These are phyloP conservation scores for Synanthedon andrenaeformis DNA, from an alignment of 2,888 invertebrate genomes.

Conservation along the genomic window DNA sequence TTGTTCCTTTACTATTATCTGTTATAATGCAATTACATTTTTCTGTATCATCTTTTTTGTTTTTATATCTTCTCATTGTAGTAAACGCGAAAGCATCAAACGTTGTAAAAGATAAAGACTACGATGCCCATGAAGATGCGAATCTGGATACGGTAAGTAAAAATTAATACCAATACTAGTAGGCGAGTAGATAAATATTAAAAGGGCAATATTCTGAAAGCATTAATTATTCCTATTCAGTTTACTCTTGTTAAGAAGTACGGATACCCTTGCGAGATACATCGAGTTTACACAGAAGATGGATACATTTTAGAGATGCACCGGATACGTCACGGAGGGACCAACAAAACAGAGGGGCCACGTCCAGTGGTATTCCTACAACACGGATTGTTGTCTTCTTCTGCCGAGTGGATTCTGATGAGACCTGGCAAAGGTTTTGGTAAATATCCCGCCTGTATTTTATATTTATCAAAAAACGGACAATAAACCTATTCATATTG, in stretches of 20 bases:
- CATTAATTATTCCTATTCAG: slow-evolving; percentile 14
- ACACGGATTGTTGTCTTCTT: slow-evolving; percentile 84
- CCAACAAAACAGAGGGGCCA: slow-evolving; percentile 15
- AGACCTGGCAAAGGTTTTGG: slow-evolving; percentile 73
- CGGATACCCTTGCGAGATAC: slow-evolving; percentile 80
- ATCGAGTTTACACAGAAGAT: slow-evolving; percentile 80
- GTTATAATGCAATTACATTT: no score
- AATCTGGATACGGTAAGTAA: slow-evolving; percentile 47
- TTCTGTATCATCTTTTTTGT: no score
- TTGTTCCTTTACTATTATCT: no score
- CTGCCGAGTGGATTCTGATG: slow-evolving; percentile 83
- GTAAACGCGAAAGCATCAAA: not conserved
- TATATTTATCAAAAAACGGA: not conserved
- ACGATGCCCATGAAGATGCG: slow-evolving; percentile 33
- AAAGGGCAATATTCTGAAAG: no score
- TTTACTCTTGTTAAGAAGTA: slow-evolving; percentile 57
- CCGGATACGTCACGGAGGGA: slow-evolving; percentile 75
- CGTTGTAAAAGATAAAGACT: not conserved
- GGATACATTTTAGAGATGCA: slow-evolving; percentile 85
- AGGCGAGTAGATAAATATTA: no score
- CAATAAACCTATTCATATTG: no score
- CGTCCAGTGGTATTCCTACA: slow-evolving; percentile 76
- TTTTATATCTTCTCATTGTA: no score
- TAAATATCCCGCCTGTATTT: slow-evolving; percentile 14
- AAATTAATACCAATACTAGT: no score